Percentiles rank a stretch among this genome's conserved stretches.
phyloP scores from a whole-genome alignment of 2,797 vertebrate genomes.

The Ambastaia sidthimunki region DNA sequence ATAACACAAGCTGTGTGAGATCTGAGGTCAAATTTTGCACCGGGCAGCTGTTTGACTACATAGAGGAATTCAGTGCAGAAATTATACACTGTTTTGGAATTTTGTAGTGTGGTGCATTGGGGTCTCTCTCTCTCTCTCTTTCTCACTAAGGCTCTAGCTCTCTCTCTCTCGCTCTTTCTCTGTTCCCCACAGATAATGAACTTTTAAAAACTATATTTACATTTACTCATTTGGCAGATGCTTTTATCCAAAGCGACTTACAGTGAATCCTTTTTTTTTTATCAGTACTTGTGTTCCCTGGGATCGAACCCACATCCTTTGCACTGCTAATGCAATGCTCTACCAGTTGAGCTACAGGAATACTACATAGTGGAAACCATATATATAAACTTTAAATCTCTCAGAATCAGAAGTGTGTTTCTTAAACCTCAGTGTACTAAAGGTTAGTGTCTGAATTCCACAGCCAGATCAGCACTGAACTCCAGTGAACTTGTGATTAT shows the following conservation, averaged over 20 bases:
- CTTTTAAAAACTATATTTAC: slow-evolving; percentile 16
- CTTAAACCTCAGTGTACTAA: slow-evolving; percentile 40
- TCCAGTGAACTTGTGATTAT: slow-evolving; percentile 53
- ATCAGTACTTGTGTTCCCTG: no score
- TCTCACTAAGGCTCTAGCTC: background rate
- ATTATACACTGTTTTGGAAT: background rate
- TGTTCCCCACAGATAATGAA: background rate
- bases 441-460: slow-evolving; percentile 63
- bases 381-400: no score
- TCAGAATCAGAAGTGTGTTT: no score
- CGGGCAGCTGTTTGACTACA: background rate
- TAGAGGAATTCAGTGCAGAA: background rate
- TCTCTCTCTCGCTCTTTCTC: background rate
- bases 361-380: no score
- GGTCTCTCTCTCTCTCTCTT: background rate
- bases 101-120: background rate
- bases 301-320: no score
- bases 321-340: no score
- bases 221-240: background rate
- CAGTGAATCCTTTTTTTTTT: no score
- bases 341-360: no score
- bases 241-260: no score
- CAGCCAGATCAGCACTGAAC: slow-evolving; percentile 63
- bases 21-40: slow-evolving; percentile 21
- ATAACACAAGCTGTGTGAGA: background rate